Evolutionary conservation across 2,797 vertebrate genomes (phyloP).

Genomic region (Syndactyla subalaris): DNA sequence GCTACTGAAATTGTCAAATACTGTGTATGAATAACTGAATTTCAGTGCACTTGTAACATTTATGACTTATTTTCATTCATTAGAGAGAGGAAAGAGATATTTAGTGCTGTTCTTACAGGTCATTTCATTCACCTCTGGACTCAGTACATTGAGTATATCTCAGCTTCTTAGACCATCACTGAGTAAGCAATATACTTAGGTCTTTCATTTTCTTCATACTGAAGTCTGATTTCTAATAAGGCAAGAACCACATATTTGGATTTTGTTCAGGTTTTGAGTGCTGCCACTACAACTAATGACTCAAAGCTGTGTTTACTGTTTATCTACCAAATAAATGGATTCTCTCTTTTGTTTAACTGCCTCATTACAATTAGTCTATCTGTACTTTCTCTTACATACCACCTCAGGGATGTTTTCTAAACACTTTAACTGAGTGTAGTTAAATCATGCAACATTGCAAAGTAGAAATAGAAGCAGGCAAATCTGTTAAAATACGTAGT

Average conservation of each 20-base stretch:
- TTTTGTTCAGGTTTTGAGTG: not conserved
- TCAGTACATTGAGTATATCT: not conserved
- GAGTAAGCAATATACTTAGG: not conserved
- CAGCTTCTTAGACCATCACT: not conserved
- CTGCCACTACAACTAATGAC: not conserved
- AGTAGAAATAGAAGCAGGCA: not conserved
- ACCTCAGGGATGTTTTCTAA: not conserved
- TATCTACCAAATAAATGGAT: not conserved
- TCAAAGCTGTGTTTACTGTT: not conserved
- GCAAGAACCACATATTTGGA: not conserved
- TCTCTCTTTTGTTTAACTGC: not conserved
- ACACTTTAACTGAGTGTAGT: not conserved
- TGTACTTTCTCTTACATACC: not conserved
- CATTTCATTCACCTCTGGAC: not conserved
- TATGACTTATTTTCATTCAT: not conserved
- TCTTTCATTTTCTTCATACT: not conserved
- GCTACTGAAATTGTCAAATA: not conserved
- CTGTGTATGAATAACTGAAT: not conserved
- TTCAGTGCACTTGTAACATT: not conserved
- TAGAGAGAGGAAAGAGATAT: not conserved
- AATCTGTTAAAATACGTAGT: not conserved
- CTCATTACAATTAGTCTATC: not conserved
- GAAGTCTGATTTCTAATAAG: not conserved
- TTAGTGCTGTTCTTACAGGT: not conserved
- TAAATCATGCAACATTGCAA: not conserved